phyloP scores from a whole-genome alignment of 2,888 invertebrate genomes.

The Spilarctia lutea region DNA sequence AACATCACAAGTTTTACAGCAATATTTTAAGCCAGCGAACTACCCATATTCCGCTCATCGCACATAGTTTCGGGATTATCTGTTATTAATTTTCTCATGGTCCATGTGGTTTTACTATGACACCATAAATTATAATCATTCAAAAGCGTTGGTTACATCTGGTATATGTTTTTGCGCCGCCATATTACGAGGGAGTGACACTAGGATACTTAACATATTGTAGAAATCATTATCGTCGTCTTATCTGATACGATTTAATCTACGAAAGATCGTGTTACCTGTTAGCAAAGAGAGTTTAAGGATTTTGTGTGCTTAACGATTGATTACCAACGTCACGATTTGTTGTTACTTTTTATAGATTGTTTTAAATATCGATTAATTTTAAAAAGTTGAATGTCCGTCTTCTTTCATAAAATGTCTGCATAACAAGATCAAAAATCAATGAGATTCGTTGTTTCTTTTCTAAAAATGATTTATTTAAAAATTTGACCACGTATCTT shows the following conservation, averaged over 20 bases:
- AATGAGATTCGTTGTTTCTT: too few species aligned
- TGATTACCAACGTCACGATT: slow-evolving; percentile 3
- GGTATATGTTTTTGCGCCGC: slow-evolving; percentile 56
- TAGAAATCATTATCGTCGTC: slow-evolving; percentile 66
- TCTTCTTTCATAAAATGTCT: too few species aligned
- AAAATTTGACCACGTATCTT: too few species aligned
- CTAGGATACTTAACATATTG: slow-evolving; percentile 63
- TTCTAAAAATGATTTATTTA: too few species aligned
- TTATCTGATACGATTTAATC: slow-evolving; percentile 59
- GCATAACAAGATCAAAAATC: too few species aligned
- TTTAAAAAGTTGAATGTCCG: too few species aligned
- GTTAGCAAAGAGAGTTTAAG: slow-evolving; percentile 8
- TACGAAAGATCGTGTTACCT: slow-evolving; percentile 42
- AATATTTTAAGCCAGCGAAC: not conserved
- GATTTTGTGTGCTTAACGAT: slow-evolving; percentile 4
- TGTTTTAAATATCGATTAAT: too few species aligned
- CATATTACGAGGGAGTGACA: slow-evolving; percentile 72
- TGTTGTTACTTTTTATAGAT: not conserved
- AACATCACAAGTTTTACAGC: slow-evolving; percentile 3
- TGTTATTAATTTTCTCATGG: slow-evolving; percentile 60
- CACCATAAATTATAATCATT: slow-evolving; percentile 65
- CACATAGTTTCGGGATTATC: slow-evolving; percentile 59
- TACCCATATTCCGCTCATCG: slow-evolving; percentile 22
- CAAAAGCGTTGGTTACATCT: slow-evolving; percentile 59
- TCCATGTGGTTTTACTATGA: slow-evolving; percentile 58